Evolutionary conservation across 1,140 invertebrate genomes (phyloP).

Genomic region (Musca vetustissima): DNA sequence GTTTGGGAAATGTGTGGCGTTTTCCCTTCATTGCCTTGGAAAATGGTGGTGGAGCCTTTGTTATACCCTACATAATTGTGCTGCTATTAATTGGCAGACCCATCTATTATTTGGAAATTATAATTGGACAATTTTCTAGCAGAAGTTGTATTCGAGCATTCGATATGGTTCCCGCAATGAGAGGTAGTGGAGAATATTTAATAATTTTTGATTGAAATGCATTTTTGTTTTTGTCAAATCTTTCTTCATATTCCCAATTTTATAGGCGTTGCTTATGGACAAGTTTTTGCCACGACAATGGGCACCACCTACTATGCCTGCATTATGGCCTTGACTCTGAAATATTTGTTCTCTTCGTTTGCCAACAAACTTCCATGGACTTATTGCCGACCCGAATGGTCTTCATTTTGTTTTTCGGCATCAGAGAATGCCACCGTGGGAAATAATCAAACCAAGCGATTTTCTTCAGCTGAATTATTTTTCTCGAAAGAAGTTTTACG

Average conservation of each 20-base stretch:
- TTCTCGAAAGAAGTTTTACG: constrained; percentile 61
- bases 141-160: constrained; percentile 62
- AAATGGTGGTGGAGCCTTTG: constrained; percentile 76
- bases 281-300: constrained; percentile 69
- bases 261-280: constrained; percentile 74
- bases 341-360: constrained; percentile 68
- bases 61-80: constrained; percentile 77
- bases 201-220: background rate
- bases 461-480: constrained; percentile 17
- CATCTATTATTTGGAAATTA: constrained; percentile 80
- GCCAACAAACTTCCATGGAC: constrained; percentile 64
- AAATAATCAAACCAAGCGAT: constrained; percentile 27
- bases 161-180: constrained; percentile 57
- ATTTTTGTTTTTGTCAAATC: too few relatives aligned
- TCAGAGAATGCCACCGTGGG: background rate
- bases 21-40: constrained; percentile 79
- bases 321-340: constrained; percentile 74
- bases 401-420: constrained; percentile 36
- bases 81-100: constrained; percentile 77
- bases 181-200: constrained; percentile 50
- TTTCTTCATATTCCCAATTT: too few relatives aligned
- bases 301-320: constrained; percentile 69
- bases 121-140: constrained; percentile 71
- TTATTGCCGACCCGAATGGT: constrained; percentile 64
- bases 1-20: constrained; percentile 80